These are phyloP conservation scores for Proctacanthus coquilletti DNA, from an alignment of 1,140 invertebrate species.

Conservation along the genomic window DNA sequence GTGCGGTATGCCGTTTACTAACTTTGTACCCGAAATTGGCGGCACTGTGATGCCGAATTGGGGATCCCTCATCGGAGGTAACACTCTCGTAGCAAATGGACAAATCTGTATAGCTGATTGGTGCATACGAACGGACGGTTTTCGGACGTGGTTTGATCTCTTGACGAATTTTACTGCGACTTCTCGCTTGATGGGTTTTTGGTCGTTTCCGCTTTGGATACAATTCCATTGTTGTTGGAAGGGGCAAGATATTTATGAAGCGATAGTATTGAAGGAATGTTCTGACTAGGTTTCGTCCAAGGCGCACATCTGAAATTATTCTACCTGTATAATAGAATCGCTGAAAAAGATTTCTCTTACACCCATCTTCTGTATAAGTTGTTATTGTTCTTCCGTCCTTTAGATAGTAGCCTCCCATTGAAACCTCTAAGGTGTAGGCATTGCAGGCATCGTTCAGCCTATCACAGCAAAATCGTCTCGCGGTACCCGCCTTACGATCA, in stretches of 20 bases:
- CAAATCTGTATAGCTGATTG: slow-evolving; percentile 39
- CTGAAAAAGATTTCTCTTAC: slow-evolving; percentile 45
- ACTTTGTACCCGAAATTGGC: slow-evolving; percentile 1
- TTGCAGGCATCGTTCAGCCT: slow-evolving; percentile 58
- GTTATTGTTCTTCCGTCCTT: slow-evolving; percentile 45
- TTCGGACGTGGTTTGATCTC: slow-evolving; percentile 35
- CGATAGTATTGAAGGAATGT: slow-evolving; percentile 70
- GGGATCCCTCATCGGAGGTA: slow-evolving; percentile 31
- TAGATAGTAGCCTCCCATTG: slow-evolving; percentile 66
- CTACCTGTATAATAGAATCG: too few species aligned
- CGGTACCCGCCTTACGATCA: slow-evolving; percentile 68
- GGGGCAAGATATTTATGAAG: slow-evolving; percentile 49
- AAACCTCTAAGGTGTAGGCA: slow-evolving; percentile 72
- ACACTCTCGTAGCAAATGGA: slow-evolving; percentile 38
- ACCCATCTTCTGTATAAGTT: slow-evolving; percentile 78
- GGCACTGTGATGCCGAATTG: slow-evolving; percentile 13
- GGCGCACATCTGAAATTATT: slow-evolving; percentile 38
- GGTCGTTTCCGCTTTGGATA: slow-evolving; percentile 31
- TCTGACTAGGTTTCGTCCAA: slow-evolving; percentile 59
- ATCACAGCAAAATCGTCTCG: slow-evolving; percentile 57
- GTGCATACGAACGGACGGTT: slow-evolving; percentile 38
- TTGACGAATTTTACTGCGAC: slow-evolving; percentile 31
- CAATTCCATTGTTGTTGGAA: slow-evolving; percentile 35
- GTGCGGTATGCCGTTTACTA: slow-evolving; percentile 2
- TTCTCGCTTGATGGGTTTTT: slow-evolving; percentile 32